A percentile compares a stretch with the other conserved stretches of the same genome.
Conservation (phyloP, 2,113 vertebrate genomes). For the Ochotona curzoniae region DNA sequence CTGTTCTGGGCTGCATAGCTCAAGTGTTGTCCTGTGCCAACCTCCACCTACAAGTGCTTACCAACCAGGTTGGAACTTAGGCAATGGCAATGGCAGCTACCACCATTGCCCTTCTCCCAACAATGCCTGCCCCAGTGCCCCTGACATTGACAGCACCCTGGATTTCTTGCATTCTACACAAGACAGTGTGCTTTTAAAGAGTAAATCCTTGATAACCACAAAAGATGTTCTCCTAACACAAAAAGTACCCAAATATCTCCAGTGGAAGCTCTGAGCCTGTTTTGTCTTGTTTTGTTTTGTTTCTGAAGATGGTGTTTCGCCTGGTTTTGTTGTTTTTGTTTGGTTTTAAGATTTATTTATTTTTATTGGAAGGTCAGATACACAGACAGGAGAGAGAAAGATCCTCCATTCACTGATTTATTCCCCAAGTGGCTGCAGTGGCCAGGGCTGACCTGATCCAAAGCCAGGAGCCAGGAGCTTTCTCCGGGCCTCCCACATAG, state of each 20-base stretch:
- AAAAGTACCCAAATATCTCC: background rate
- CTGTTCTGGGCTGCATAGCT: constrained; percentile 94
- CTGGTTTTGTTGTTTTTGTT: too few relatives aligned
- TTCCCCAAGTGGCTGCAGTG: too few relatives aligned
- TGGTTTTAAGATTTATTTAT: too few relatives aligned
- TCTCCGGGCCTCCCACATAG: too few relatives aligned
- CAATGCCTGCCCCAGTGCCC: constrained; percentile 82
- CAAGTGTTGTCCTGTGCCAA: constrained; percentile 90
- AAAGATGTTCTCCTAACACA: background rate
- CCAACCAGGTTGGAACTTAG: constrained; percentile 88
- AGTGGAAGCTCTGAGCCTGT: background rate
- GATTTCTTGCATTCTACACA: background rate
- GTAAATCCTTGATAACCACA: background rate
- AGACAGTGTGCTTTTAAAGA: background rate
- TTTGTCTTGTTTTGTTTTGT: background rate
- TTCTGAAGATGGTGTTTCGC: too few relatives aligned
- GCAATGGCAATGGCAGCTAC: constrained; percentile 67
- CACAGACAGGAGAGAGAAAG: too few relatives aligned
- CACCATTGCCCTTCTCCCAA: constrained; percentile 72
- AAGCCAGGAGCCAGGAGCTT: too few relatives aligned
- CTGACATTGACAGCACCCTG: constrained; percentile 92
- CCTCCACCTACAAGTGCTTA: constrained; percentile 91
- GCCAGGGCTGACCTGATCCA: too few relatives aligned
- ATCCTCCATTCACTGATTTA: too few relatives aligned
- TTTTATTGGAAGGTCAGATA: too few relatives aligned